These are phyloP conservation scores for Murina feae DNA, from an alignment of 2,113 vertebrate species.

Conservation along the genomic window DNA sequence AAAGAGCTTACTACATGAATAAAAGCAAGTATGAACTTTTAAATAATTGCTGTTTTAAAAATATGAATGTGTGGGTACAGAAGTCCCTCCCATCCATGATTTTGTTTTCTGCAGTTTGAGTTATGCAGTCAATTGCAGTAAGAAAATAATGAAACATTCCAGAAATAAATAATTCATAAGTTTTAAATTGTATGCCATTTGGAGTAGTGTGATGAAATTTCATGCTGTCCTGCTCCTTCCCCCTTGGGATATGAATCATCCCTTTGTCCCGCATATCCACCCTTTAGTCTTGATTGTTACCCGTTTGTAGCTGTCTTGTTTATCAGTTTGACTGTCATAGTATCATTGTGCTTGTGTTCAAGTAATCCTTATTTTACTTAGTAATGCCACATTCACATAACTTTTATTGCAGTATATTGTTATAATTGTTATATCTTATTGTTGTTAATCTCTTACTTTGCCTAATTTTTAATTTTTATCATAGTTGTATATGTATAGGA, in stretches of 20 bases:
- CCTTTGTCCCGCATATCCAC: not conserved
- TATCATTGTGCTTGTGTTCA: not conserved
- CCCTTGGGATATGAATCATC: not conserved
- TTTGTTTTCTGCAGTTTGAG: not conserved
- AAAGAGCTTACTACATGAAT: constrained; percentile 27
- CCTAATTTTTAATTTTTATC: not conserved
- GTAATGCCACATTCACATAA: not conserved
- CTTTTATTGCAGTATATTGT: not conserved
- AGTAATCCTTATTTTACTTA: not conserved
- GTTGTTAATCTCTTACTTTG: not conserved
- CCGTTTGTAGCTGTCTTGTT: not conserved
- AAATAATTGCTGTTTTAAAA: constrained; percentile 7
- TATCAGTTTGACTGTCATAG: not conserved
- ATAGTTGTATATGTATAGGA: not conserved
- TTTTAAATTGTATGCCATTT: not conserved
- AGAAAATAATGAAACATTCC: not conserved
- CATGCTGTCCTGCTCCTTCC: not conserved
- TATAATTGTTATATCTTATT: not conserved
- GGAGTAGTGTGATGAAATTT: not conserved
- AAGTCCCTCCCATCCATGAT: not conserved
- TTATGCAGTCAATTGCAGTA: not conserved
- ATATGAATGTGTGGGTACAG: not conserved
- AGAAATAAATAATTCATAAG: not conserved
- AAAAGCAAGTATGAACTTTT: not conserved
- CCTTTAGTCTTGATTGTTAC: not conserved